Evolutionary conservation across 2,888 invertebrate genomes (phyloP), one percentile per base, ranked within the genome.

Genomic region (Platerodrilus igneus): DNA sequence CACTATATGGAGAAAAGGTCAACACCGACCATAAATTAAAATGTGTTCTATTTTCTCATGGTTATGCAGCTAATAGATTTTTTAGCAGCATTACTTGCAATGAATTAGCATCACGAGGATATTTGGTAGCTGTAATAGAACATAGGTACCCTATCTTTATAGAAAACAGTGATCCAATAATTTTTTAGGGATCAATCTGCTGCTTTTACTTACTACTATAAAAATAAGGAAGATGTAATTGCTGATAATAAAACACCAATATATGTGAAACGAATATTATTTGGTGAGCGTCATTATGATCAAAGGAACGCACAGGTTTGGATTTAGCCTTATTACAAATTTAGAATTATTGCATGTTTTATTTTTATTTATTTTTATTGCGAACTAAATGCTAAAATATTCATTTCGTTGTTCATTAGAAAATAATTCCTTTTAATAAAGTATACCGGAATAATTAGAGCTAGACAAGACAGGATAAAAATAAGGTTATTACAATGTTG

Each of bases 101-200:
- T 26, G 80, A 82, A 51, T 57, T 83, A 36, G 80, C 82, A 1
- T 79, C 79, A 2, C 71, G 77, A 52, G 82, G 82, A 2, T 81
- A 74, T 59, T 62, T 82, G 6, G 78, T 82, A 1, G 78, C 75
- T 2, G 75, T 76, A n/a, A 55, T 80, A 10, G 81, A 82, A 60
- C 81, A 82, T 63, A 75, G 76, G 76, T 77, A 56, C 31, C 22
- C 7, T n/a, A n/a, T n/a, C n/a, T n/a, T n/a, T n/a, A n/a, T n/a
- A n/a, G n/a, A 7, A 14, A 36, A 21, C 7, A 13, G 4, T 34
- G 16, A 16, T 20, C 18, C 13, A 9, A 14, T 3, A 31, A 31
- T 23, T 25, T 52, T 55, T 37, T 23, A 67, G 67, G 36, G 69
- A 68, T 45, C 53, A 61, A 38, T 72, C 73, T 7, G 67, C 71